These are phyloP conservation scores for Zapus hudsonius DNA, from an alignment of 2,113 vertebrate genomes.

Conservation along the genomic window DNA sequence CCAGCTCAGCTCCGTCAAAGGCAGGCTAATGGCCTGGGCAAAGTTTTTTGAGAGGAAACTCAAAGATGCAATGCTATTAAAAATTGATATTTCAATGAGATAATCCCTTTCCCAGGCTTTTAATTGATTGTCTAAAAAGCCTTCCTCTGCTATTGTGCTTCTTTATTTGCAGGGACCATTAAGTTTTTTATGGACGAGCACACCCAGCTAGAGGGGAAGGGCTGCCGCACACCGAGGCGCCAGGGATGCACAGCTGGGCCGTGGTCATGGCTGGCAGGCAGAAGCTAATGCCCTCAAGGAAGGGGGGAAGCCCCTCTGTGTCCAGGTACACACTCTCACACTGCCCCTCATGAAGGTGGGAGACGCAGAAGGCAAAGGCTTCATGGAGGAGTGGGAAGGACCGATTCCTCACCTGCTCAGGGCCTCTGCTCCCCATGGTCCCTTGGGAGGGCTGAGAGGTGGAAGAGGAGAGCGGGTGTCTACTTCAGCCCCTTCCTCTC, in stretches of 20 bases:
- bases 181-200: constrained; percentile 78
- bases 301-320: neutral
- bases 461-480: neutral
- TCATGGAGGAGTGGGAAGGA: neutral
- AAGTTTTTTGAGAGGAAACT: constrained; percentile 74
- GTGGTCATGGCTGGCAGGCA: neutral
- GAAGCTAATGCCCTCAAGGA: neutral
- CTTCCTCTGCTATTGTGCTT: constrained; percentile 63
- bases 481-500: neutral
- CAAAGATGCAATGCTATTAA: constrained; percentile 84
- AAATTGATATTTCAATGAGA: constrained; percentile 86
- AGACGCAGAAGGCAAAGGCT: no score
- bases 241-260: neutral
- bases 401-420: neutral
- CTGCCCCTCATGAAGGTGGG: neutral
- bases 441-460: neutral
- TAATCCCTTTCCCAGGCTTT: constrained; percentile 83
- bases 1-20: neutral
- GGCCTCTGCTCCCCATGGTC: neutral
- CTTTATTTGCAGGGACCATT: constrained; percentile 81
- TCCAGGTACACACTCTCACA: neutral
- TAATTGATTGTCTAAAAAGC: constrained; percentile 88
- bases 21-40: neutral
- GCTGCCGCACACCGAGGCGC: neutral
- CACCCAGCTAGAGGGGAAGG: neutral